Percentiles rank a stretch among this genome's conserved stretches.
Conservation (phyloP, 2,888 invertebrate species). For the Encarsia formosa region DNA sequence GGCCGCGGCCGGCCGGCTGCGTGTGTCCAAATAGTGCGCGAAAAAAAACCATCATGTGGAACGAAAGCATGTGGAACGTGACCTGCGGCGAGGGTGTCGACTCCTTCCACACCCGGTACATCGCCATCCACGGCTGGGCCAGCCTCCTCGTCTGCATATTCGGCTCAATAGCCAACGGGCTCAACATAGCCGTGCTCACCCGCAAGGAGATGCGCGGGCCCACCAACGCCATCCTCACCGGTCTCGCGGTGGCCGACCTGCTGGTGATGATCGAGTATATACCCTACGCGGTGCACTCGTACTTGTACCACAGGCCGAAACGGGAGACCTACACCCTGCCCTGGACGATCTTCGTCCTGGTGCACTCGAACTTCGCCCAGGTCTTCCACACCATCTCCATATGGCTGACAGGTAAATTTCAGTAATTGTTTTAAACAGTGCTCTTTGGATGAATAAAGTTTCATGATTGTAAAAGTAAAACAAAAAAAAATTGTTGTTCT, state of each 20-base stretch:
- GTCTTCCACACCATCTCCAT: conserved; percentile 87
- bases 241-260: conserved; percentile 85
- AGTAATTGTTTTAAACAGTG: too few species aligned
- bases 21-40: too few species aligned
- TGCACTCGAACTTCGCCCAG: conserved; percentile 87
- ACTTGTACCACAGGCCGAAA: conserved; percentile 59
- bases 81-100: conserved; percentile 59
- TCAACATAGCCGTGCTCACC: conserved; percentile 87
- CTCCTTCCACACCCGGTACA: conserved; percentile 64
- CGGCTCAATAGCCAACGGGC: conserved; percentile 85
- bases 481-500: too few species aligned
- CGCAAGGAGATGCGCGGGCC: conserved; percentile 87
- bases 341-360: conserved; percentile 81
- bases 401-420: conserved; percentile 87
- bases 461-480: too few species aligned
- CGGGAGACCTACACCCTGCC: conserved; percentile 62
- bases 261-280: conserved; percentile 94
- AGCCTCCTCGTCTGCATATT: conserved; percentile 83
- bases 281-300: conserved; percentile 80
- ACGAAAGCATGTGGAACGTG: conserved; percentile 34
- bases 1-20: background rate
- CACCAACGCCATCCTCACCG: conserved; percentile 87
- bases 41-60: conserved; percentile 3
- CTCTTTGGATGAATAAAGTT: too few species aligned
- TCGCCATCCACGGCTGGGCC: conserved; percentile 76